These are phyloP conservation scores for Babyrousa celebensis DNA, from an alignment of 2,797 vertebrate genomes.

Conservation along the genomic window DNA sequence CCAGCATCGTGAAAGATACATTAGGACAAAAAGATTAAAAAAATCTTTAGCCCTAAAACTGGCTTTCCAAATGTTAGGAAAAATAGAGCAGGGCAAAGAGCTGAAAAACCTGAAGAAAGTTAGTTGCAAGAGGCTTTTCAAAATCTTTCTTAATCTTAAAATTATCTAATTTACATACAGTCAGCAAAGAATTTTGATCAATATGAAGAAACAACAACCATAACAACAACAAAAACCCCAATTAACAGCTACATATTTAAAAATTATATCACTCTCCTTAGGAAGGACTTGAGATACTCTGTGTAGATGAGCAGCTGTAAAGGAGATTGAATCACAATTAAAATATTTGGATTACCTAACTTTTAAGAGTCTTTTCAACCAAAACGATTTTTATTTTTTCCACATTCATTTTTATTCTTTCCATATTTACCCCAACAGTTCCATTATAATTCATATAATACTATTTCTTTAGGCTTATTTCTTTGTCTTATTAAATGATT, in stretches of 20 bases:
- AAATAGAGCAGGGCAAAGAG: background rate
- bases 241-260: background rate
- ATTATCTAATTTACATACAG: background rate
- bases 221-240: background rate
- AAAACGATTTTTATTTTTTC: background rate
- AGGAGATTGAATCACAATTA: background rate
- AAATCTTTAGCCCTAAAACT: background rate
- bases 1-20: background rate
- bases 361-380: background rate
- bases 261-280: background rate
- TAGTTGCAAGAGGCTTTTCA: background rate
- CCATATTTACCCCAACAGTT: background rate
- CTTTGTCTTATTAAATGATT: background rate
- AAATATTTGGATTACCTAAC: background rate
- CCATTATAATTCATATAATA: background rate
- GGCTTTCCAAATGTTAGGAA: background rate
- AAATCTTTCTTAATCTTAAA: background rate
- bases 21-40: background rate
- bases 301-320: background rate
- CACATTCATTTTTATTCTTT: background rate
- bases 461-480: background rate
- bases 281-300: background rate
- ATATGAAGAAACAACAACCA: background rate
- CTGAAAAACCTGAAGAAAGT: background rate
- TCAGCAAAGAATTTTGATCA: background rate